Conservation (phyloP, 1,140 invertebrate genomes). For the Monochamus saltuarius region DNA sequence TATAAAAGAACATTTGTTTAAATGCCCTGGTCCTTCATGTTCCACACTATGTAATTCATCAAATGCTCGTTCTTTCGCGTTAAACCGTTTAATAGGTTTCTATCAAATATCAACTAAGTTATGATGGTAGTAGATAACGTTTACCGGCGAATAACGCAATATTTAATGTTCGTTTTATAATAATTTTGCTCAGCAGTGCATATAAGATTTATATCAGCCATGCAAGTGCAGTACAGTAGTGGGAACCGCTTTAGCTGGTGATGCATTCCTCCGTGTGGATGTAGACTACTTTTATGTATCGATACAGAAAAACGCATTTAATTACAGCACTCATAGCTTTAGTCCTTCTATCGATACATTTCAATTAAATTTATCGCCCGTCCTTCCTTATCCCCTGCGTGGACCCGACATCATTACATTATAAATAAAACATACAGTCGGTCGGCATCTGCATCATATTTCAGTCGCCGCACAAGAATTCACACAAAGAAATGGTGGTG, state of each 20-base stretch:
- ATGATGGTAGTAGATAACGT: too few species aligned
- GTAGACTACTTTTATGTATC: conserved; percentile 30
- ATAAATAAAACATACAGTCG: conserved; percentile 35
- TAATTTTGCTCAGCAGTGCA: conserved; percentile 3
- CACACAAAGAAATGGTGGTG: conserved; percentile 19
- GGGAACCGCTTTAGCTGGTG: conserved; percentile 2
- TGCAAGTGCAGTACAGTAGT: conserved; percentile 1
- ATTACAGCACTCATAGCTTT: conserved; percentile 27
- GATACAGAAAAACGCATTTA: conserved; percentile 29
- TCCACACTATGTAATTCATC: too few species aligned
- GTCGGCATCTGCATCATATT: conserved; percentile 32
- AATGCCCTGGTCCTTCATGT: too few species aligned
- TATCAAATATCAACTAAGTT: too few species aligned
- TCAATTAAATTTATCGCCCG: conserved; percentile 38
- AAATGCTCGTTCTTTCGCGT: too few species aligned
- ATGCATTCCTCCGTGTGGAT: conserved; percentile 15
- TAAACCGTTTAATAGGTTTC: too few species aligned
- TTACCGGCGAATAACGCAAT: too few species aligned
- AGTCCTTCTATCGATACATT: conserved; percentile 34
- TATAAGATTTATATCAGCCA: conserved; percentile 1
- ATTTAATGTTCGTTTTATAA: not conserved
- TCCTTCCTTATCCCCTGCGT: conserved; percentile 31
- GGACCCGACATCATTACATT: conserved; percentile 31
- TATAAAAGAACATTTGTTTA: too few species aligned
- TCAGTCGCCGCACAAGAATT: conserved; percentile 23